Conservation (phyloP, 2,888 invertebrate genomes). For the Pyrocoelia pectoralis region DNA sequence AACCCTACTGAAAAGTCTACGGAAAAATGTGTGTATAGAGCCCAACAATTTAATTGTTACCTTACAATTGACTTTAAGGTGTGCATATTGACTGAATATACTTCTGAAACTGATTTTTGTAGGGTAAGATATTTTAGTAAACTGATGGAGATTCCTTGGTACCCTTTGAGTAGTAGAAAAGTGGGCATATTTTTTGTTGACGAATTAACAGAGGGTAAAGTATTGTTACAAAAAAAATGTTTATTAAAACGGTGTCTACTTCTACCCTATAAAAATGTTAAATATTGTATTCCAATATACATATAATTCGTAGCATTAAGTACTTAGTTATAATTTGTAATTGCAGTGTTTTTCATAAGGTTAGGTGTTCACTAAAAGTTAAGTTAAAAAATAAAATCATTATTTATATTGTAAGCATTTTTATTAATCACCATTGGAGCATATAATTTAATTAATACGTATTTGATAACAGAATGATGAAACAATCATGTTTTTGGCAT, state of each 20-base stretch:
- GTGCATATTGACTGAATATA: slow-evolving; percentile 3
- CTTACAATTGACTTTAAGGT: slow-evolving; percentile 1
- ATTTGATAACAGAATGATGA: no score
- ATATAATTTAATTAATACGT: no score
- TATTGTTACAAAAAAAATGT: no score
- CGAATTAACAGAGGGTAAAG: no score
- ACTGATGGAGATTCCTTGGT: slow-evolving; percentile 1
- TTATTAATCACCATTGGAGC: no score
- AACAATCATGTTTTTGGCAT: no score
- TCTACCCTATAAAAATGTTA: background rate
- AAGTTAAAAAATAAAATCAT: no score
- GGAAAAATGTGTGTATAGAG: background rate
- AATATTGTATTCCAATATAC: background rate
- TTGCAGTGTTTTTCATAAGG: background rate
- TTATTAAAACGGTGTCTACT: background rate
- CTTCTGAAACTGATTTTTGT: slow-evolving; percentile 3
- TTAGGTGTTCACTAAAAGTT: no score
- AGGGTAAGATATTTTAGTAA: background rate
- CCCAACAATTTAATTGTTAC: background rate
- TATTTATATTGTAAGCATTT: no score
- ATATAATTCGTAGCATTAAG: no score
- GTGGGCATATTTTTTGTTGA: no score
- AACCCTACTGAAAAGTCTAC: background rate
- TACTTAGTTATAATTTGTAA: background rate
- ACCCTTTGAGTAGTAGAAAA: background rate